phyloP scores from a whole-genome alignment of 2,888 invertebrate genomes.

The Tachystola acroxantha region DNA sequence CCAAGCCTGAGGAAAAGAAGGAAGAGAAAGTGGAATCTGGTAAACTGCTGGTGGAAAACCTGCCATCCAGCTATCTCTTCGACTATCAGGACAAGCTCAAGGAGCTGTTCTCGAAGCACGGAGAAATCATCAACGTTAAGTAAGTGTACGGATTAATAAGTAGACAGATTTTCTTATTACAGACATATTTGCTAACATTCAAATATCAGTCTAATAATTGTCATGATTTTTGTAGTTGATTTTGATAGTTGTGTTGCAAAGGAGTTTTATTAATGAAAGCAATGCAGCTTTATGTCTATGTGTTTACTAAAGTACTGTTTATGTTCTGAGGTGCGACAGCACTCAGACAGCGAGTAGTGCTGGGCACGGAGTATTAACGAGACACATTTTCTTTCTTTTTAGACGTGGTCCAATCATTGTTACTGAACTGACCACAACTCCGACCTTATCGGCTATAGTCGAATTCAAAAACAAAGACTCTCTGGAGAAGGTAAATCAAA shows the following conservation, averaged over 20 bases:
- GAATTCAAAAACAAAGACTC: constrained; percentile 79
- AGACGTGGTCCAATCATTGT: constrained; percentile 79
- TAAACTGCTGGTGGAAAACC: constrained; percentile 70
- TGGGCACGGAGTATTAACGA: constrained; percentile 65
- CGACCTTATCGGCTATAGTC: constrained; percentile 77
- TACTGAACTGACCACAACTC: constrained; percentile 77
- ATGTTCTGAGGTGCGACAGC: constrained; percentile 51
- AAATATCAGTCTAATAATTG: constrained; percentile 65
- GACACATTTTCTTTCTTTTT: constrained; percentile 74
- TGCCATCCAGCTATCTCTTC: constrained; percentile 66
- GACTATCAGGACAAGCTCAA: constrained; percentile 73
- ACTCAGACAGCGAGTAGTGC: constrained; percentile 37
- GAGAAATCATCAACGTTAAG: constrained; percentile 63
- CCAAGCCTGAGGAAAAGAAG: constrained; percentile 48
- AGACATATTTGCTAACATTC: constrained; percentile 61
- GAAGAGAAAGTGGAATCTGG: constrained; percentile 70
- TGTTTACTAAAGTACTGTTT: constrained; percentile 12
- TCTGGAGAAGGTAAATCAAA: constrained; percentile 73
- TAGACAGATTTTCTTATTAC: constrained; percentile 14
- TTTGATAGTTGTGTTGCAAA: not conserved
- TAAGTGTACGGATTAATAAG: constrained; percentile 35
- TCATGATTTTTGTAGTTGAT: constrained; percentile 23
- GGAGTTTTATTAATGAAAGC: constrained; percentile 10
- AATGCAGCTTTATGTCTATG: not conserved
- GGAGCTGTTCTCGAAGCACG: constrained; percentile 68